Conservation (phyloP, 2,888 invertebrate genomes). For the Dicycla oo region DNA sequence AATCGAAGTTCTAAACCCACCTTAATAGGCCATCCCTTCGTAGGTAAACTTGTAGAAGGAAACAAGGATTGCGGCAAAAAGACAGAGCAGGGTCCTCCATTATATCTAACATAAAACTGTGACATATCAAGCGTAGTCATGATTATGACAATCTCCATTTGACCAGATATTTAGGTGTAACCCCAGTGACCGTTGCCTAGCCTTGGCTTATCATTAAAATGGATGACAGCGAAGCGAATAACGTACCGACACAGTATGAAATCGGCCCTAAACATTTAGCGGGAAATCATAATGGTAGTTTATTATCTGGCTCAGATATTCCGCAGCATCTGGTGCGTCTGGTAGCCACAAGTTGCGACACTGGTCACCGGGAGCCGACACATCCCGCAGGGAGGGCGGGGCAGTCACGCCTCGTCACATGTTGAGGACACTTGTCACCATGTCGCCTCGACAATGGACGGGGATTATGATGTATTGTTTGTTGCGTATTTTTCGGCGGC, state of each 20-base stretch:
- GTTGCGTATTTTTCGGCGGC: background rate
- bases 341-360: slow-evolving; percentile 4
- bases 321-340: slow-evolving; percentile 20
- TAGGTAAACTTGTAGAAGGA: background rate
- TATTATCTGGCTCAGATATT: slow-evolving; percentile 9
- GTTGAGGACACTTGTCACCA: slow-evolving; percentile 44
- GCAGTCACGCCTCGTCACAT: slow-evolving; percentile 58
- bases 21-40: background rate
- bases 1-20: background rate
- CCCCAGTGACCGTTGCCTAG: too few species aligned
- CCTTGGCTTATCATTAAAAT: background rate
- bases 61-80: background rate
- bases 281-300: slow-evolving; percentile 17
- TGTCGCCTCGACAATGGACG: slow-evolving; percentile 11
- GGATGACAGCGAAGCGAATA: slow-evolving; percentile 1
- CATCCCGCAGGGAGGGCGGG: slow-evolving; percentile 45
- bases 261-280: slow-evolving; percentile 18
- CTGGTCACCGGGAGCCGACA: slow-evolving; percentile 31
- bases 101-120: too few species aligned
- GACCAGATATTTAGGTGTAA: background rate
- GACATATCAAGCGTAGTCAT: background rate
- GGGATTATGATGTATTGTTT: slow-evolving; percentile 28
- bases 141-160: background rate
- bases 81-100: background rate
- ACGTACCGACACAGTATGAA: background rate